These are phyloP conservation scores for Polydesmus complanatus DNA, from an alignment of 2,888 invertebrate species.

Conservation along the genomic window DNA sequence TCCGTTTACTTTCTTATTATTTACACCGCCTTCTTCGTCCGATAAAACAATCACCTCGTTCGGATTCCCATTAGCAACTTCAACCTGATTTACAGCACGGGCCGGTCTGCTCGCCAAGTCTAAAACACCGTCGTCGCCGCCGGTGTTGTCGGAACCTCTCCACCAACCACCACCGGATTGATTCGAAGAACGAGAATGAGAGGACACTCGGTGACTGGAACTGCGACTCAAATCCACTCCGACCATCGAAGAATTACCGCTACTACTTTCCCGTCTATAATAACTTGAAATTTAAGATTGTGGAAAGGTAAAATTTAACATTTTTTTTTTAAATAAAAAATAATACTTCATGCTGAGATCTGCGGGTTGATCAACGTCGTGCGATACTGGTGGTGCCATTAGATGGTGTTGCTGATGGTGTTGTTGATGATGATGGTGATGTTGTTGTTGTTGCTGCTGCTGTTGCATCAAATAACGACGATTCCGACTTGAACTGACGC, in stretches of 20 bases:
- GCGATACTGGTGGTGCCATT: no score
- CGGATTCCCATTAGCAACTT: not conserved
- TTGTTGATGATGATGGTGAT: no score
- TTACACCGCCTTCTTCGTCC: conserved; percentile 34
- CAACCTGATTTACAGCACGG: not conserved
- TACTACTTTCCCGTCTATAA: not conserved
- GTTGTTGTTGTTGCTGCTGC: no score
- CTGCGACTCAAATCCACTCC: not conserved
- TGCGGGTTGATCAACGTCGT: conserved; percentile 19
- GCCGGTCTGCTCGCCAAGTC: conserved; percentile 9
- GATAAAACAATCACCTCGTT: conserved; percentile 39
- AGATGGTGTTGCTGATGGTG: no score
- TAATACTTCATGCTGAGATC: conserved; percentile 19
- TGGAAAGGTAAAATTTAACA: no score
- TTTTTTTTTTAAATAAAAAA: no score
- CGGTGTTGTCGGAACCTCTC: not conserved
- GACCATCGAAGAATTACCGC: not conserved
- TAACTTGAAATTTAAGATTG: no score
- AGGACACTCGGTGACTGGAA: no score
- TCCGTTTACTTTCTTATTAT: conserved; percentile 35
- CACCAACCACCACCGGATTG: conserved; percentile 3
- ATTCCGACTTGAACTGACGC: no score
- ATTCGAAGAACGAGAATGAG: not conserved
- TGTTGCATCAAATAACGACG: no score
- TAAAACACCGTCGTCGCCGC: not conserved